Evolutionary conservation across 2,113 vertebrate genomes (phyloP), one percentile per base, ranked within the genome.

Genomic region (Dermatemys mawii): DNA sequence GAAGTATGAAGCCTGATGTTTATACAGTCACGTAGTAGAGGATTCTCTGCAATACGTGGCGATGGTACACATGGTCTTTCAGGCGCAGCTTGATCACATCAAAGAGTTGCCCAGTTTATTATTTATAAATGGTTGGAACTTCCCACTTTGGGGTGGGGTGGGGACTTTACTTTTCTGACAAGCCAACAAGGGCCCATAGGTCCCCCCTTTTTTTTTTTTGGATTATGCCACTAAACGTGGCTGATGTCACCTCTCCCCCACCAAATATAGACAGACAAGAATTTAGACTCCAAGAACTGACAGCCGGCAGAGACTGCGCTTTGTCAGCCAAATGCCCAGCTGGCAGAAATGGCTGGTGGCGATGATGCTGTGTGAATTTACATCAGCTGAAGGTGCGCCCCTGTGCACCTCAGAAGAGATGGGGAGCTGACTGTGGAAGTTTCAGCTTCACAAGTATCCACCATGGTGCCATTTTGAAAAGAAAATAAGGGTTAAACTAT

Each of bases 31-130:
- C 0, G 2, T 41, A n/a, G 78, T 2, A 55, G 27, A 80, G 0
- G 0, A 12, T 17, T 60, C 46, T 48, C 51, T 48, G 32, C 60
- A 44, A 13, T 44, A 44, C 41, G 8, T 27, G 70, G 41, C 41
- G 44, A 24, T 44, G 75, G n/a, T 27, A 50, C 1, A 26, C 13
- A 17, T 0, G n/a, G 0, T 32, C 19, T 89, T 63, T 54, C 21
- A 29, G 50, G 70, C 10, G n/a, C 22, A 73, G 11, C 44, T 80
- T 50, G 3, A 8, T 32, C 57, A 32, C 63, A 60, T 60, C 76
- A 85, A 54, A 81, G 32, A 44, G 60, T 50, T 14, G 24, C 32
- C 38, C 22, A 35, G 0, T 35, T 81, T 53, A 81, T 32, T 51
- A 75, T 57, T 16, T 60, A 32, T n/a, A 13, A 63, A 13, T 8